Conservation (phyloP, 2,888 invertebrate genomes). For the Trilocha varians region DNA sequence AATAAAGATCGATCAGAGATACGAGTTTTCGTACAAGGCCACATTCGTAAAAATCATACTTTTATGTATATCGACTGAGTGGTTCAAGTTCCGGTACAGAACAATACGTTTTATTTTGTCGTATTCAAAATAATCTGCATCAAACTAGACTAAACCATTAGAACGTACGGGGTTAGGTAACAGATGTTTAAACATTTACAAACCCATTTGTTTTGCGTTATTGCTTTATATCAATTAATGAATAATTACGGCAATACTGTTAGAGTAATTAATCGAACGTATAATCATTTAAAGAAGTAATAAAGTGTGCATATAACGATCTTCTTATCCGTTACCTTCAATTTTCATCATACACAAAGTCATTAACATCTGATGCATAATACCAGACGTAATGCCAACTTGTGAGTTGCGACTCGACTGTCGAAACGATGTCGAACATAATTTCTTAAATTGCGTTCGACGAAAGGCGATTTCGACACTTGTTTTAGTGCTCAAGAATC, state of each 20-base stretch:
- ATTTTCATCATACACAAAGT: slow-evolving; percentile 14
- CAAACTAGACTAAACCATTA: no score
- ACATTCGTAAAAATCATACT: slow-evolving; percentile 1
- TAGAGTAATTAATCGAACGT: background rate
- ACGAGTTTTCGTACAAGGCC: slow-evolving; percentile 4
- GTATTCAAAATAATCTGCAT: no score
- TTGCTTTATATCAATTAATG: background rate
- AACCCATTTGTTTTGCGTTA: background rate
- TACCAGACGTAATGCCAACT: slow-evolving; percentile 23
- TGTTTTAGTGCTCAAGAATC: slow-evolving; percentile 25
- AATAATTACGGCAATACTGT: background rate
- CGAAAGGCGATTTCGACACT: slow-evolving; percentile 36
- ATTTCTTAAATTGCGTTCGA: slow-evolving; percentile 44
- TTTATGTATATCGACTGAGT: slow-evolving; percentile 1
- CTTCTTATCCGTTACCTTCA: background rate
- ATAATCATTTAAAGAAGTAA: background rate
- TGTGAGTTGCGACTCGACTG: slow-evolving; percentile 25
- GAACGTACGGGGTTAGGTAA: background rate
- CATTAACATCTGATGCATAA: slow-evolving; percentile 27
- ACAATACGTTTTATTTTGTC: no score
- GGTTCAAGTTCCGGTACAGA: no score
- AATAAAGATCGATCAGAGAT: slow-evolving; percentile 3
- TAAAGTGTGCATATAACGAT: background rate
- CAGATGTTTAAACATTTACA: background rate
- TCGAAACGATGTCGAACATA: slow-evolving; percentile 36